Conservation (phyloP, 2,888 invertebrate species). For the Automeris io region DNA sequence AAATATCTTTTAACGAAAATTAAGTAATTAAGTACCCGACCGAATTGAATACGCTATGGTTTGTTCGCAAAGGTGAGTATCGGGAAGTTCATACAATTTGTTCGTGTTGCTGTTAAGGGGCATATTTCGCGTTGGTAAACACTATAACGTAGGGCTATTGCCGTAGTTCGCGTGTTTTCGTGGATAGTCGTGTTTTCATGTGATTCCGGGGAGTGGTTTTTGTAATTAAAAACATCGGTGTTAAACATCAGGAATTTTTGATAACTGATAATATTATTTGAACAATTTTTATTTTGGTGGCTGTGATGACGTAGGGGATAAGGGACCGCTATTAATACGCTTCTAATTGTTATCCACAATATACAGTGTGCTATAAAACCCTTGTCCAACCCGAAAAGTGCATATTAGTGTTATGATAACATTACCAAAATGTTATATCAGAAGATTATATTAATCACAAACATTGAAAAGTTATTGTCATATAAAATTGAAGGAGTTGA, state of each 20-base stretch:
- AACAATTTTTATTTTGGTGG: too few relatives aligned
- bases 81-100: conserved; percentile 28
- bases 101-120: conserved; percentile 29
- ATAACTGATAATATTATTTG: too few relatives aligned
- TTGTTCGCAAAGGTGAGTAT: conserved; percentile 23
- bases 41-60: conserved; percentile 31
- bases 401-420: too few relatives aligned
- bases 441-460: too few relatives aligned
- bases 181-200: not conserved
- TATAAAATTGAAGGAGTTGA: too few relatives aligned
- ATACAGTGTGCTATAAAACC: too few relatives aligned
- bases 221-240: conserved; percentile 2
- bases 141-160: conserved; percentile 24
- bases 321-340: too few relatives aligned
- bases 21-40: conserved; percentile 59
- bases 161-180: conserved; percentile 1
- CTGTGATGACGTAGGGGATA: too few relatives aligned
- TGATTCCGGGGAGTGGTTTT: conserved; percentile 4
- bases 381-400: too few relatives aligned
- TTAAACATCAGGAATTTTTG: not conserved
- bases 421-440: too few relatives aligned
- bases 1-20: conserved; percentile 55
- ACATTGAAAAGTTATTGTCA: too few relatives aligned
- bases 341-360: too few relatives aligned
- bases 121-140: conserved; percentile 46